Evolutionary conservation across 2,888 invertebrate species (phyloP).

Genomic region (Mechanitis messenoides): DNA sequence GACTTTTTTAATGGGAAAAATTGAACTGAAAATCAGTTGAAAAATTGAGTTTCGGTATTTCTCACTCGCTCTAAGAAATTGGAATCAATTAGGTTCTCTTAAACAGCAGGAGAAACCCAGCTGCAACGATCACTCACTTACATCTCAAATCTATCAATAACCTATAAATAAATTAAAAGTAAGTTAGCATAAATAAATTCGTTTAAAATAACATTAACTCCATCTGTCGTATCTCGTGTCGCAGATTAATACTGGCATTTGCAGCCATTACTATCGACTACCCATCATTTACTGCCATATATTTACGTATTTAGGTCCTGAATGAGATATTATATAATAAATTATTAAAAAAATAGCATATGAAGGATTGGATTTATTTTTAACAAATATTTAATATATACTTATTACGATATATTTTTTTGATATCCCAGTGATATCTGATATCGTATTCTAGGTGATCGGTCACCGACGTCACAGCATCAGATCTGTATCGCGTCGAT

Average conservation of each 20-base stretch:
- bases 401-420: conserved; percentile 11
- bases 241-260: conserved; percentile 35
- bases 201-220: conserved; percentile 24
- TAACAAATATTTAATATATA: too few species aligned
- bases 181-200: too few species aligned
- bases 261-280: conserved; percentile 27
- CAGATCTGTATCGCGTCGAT: conserved; percentile 64
- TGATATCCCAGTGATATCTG: conserved; percentile 34
- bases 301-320: background rate
- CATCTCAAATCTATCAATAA: too few species aligned
- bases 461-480: conserved; percentile 62
- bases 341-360: too few species aligned
- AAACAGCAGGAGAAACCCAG: too few species aligned
- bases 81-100: too few species aligned
- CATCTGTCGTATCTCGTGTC: conserved; percentile 37
- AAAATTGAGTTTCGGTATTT: conserved; percentile 16
- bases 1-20: background rate
- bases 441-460: conserved; percentile 56
- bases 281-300: conserved; percentile 23
- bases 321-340: background rate
- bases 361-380: too few species aligned
- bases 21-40: background rate
- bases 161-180: too few species aligned
- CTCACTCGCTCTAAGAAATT: conserved; percentile 18
- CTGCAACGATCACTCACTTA: too few species aligned